Conservation (phyloP, 2,113 vertebrate species). For the Eolophus roseicapilla region DNA sequence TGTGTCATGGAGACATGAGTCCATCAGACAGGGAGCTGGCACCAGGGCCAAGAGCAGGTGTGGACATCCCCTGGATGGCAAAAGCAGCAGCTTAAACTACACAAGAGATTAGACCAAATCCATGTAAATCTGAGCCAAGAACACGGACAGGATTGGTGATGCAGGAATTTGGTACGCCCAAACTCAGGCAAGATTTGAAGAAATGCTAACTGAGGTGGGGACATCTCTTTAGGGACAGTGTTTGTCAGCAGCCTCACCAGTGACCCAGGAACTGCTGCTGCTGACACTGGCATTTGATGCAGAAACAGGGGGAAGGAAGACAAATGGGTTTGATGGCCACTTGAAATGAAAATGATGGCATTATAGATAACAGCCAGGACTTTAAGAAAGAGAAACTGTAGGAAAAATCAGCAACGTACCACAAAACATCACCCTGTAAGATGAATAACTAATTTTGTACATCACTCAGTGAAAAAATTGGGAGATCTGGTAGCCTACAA, state of each 20-base stretch:
- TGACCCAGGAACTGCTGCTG: background rate
- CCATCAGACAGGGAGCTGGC: rapidly evolving
- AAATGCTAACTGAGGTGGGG: background rate
- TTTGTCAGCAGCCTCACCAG: background rate
- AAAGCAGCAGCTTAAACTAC: background rate
- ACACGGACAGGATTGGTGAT: background rate
- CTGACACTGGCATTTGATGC: background rate
- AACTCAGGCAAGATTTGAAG: background rate
- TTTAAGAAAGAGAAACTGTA: background rate
- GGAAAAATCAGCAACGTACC: background rate
- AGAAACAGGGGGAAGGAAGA: background rate
- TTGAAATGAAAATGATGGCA: background rate
- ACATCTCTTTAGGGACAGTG: background rate
- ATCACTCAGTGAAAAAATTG: background rate
- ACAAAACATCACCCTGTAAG: background rate
- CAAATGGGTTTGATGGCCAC: background rate
- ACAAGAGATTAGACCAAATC: background rate
- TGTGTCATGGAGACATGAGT: rapidly evolving
- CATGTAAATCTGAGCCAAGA: background rate
- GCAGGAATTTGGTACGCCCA: background rate
- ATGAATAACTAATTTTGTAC: background rate
- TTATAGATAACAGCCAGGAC: background rate
- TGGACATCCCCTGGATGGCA: background rate
- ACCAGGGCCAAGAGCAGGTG: background rate
- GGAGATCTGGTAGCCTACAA: background rate